A percentile compares a stretch with the other conserved stretches of the same genome.
These are phyloP conservation scores for Xylota sylvarum DNA, from an alignment of 2,888 invertebrate species.

Conservation along the genomic window DNA sequence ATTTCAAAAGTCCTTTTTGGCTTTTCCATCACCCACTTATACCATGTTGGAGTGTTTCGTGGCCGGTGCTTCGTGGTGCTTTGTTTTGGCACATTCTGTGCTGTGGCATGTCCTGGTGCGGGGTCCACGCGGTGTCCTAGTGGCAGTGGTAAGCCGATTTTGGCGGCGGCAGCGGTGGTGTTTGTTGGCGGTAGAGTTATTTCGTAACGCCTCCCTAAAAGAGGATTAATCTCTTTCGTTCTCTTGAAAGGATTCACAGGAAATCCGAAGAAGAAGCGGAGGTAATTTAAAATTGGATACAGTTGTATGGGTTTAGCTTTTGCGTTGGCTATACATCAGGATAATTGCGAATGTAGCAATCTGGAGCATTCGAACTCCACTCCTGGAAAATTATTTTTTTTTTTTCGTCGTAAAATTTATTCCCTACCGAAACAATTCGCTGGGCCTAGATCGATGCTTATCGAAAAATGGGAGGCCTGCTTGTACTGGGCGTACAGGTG, in stretches of 20 bases:
- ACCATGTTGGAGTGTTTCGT: constrained; percentile 60
- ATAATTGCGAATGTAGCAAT: constrained; percentile 71
- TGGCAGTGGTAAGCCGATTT: constrained; percentile 56
- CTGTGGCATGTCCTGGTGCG: constrained; percentile 47
- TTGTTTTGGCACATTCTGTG: constrained; percentile 70
- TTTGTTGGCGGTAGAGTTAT: constrained; percentile 42
- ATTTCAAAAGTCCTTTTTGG: constrained; percentile 67
- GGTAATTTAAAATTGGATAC: constrained; percentile 72
- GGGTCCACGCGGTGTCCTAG: constrained; percentile 15
- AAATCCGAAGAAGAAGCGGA: constrained; percentile 60
- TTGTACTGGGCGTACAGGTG: constrained; percentile 2
- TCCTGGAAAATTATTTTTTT: neutral
- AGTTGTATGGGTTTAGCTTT: constrained; percentile 29
- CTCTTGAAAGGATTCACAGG: constrained; percentile 72
- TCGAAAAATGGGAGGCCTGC: neutral
- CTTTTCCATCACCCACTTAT: constrained; percentile 69
- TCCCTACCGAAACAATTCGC: constrained; percentile 20
- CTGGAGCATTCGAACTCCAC: constrained; percentile 12
- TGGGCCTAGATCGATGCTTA: constrained; percentile 25
- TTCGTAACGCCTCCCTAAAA: constrained; percentile 29
- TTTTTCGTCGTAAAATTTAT: constrained; percentile 25
- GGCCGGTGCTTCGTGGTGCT: constrained; percentile 55
- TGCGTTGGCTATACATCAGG: constrained; percentile 65
- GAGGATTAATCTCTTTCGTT: constrained; percentile 73
- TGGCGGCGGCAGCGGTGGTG: constrained; percentile 25